Evolutionary conservation across 2,888 invertebrate genomes (phyloP), one percentile per base, ranked within the genome.

Genomic region (Argyresthia goedartella): DNA sequence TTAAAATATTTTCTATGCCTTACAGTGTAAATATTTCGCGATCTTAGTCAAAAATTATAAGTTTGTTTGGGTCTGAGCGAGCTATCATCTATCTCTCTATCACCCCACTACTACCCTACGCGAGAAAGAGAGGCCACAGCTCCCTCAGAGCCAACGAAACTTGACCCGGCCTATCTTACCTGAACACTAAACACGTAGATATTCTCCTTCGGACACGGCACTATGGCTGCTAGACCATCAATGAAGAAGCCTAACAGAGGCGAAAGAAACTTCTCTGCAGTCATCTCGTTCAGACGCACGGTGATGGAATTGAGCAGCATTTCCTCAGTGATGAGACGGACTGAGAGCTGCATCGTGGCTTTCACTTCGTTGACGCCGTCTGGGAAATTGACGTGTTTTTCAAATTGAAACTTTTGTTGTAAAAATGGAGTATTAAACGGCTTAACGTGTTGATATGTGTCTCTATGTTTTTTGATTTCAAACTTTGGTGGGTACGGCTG

Each of bases 281-380:
- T 96, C 95, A 98, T 97, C 65, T 96, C 95, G 69, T 95, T 94
- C 14, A 98, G 81, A 1, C 97, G 90, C 0, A 99, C 94, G 0
- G 98, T 98, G 43, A 98, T 96, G 0, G 97, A 97, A 76, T 96
- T 97, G 67, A 93, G 92, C 1, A 98, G 84, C 96, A 98, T 98
- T 61, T 96, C 94, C 68, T 96, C 95, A 0, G 97, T 97, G 54
- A 99, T 95, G 34, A 98, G 88, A 1, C 96, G 89, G 0, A 98
- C 97, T 0, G 93, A 92, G 0, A 98, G 88, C 55, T 94, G 94
- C 94, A 98, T 97, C 61, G 95, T 92, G 0, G 98, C 96, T 74
- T 95, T 95, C 0, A 95, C 93, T 76, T 96, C 96, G 76, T 98
- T 98, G 8, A 96, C 92, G 0, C 98, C 97, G 78, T 98, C 98